A percentile compares a stretch with the other conserved stretches of the same genome.
Evolutionary conservation across 2,797 vertebrate genomes (phyloP).

Genomic region (Cossypha dichroa): DNA sequence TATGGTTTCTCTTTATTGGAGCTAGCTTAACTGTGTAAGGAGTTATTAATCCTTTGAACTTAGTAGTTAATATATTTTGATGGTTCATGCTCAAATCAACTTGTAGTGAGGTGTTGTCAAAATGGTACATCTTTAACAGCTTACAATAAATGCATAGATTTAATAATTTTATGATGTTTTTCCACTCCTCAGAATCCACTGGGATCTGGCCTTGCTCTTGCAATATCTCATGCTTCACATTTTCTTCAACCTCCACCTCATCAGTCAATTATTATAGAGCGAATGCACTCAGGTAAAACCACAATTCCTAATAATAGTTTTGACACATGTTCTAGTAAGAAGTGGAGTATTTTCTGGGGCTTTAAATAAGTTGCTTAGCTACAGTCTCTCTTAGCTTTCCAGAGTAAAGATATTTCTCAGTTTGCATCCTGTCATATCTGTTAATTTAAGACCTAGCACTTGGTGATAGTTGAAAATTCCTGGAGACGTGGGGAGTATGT

Average conservation of each 20-base stretch:
- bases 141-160: neutral
- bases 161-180: constrained; percentile 43
- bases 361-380: neutral
- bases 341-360: neutral
- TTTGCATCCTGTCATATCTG: neutral
- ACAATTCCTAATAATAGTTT: neutral
- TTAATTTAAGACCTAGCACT: neutral
- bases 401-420: neutral
- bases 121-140: neutral
- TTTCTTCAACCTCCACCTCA: constrained; percentile 97
- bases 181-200: constrained; percentile 84
- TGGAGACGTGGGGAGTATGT: neutral
- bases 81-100: neutral
- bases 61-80: neutral
- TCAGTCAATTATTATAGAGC: constrained; percentile 98
- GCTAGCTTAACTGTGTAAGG: neutral
- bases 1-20: neutral
- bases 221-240: constrained; percentile 98
- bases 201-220: constrained; percentile 93
- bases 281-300: constrained; percentile 97
- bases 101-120: neutral
- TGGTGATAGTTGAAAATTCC: neutral
- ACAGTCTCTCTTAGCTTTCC: neutral
- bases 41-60: neutral
- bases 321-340: neutral